Evolutionary conservation across 92 coral and sea anemone genomes (phyloP).

Genomic region (Bergia puertoricense): DNA sequence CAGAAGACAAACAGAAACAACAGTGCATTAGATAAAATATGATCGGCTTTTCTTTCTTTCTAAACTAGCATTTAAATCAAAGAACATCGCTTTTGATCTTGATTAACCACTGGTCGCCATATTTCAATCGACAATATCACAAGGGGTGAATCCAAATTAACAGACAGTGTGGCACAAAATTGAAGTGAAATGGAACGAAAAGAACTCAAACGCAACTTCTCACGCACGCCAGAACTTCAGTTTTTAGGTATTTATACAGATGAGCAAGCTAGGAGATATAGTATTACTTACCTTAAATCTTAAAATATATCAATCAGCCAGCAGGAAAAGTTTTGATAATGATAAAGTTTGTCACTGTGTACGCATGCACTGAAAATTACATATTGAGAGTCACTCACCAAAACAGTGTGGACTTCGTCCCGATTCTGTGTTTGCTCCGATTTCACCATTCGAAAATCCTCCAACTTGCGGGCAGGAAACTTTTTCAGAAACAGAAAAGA

Average conservation of each 20-base stretch:
- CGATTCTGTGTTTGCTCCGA: constrained; percentile 20
- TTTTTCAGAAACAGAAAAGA: background rate
- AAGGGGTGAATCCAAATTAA: background rate
- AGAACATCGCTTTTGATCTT: background rate
- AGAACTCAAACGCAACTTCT: background rate
- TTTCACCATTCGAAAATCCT: constrained; percentile 38
- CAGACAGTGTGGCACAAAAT: background rate
- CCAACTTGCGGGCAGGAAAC: background rate
- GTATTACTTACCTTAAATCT: too few species aligned
- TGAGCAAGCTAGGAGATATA: background rate
- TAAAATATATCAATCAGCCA: background rate
- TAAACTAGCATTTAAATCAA: background rate
- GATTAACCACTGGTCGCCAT: background rate
- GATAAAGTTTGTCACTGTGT: background rate
- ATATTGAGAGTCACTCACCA: constrained; percentile 10
- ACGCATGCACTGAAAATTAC: background rate
- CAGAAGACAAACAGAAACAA: background rate
- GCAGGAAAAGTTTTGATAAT: background rate
- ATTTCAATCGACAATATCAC: too few species aligned
- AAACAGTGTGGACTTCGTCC: constrained; percentile 38
- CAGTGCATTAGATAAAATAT: background rate
- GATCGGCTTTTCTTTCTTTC: background rate
- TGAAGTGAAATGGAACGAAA: background rate
- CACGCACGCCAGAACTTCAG: background rate
- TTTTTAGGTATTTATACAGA: background rate